Conservation (phyloP, 2,888 invertebrate genomes). For the Cristatella mucedo region DNA sequence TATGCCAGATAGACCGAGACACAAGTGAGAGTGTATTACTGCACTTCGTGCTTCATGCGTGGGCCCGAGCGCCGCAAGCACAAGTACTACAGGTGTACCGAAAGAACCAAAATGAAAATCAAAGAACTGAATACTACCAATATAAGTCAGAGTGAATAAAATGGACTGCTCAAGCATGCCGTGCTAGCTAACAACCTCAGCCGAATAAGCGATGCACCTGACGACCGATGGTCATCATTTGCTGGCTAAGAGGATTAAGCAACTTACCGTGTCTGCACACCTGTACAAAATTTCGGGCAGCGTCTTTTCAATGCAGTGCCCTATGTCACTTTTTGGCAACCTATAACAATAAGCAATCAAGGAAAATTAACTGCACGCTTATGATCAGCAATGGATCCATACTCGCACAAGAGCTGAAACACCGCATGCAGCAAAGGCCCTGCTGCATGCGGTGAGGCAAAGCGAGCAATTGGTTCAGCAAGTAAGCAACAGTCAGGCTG, state of each 20-base stretch:
- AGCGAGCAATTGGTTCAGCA: no score
- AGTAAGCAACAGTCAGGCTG: no score
- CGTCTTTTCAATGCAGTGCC: conserved; percentile 27
- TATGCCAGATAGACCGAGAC: no score
- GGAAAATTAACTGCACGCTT: conserved; percentile 6
- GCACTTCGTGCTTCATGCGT: no score
- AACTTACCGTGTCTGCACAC: conserved; percentile 35
- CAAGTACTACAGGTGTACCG: background rate
- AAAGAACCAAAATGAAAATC: background rate
- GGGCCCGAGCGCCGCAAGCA: no score
- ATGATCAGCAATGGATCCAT: background rate
- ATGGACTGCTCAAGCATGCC: background rate
- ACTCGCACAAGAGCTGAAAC: background rate
- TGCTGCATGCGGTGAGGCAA: no score
- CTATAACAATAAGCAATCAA: no score
- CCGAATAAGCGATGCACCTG: no score
- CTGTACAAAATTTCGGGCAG: conserved; percentile 30
- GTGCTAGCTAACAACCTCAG: no score
- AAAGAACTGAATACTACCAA: background rate
- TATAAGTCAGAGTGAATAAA: background rate
- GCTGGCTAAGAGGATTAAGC: no score
- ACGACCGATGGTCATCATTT: no score
- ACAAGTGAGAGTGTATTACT: no score
- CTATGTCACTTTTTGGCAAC: conserved; percentile 25
- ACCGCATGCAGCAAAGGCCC: background rate